A percentile compares a stretch with the other conserved stretches of the same genome.
Conservation (phyloP, 1,140 invertebrate species). For the Drepana arcuata region DNA sequence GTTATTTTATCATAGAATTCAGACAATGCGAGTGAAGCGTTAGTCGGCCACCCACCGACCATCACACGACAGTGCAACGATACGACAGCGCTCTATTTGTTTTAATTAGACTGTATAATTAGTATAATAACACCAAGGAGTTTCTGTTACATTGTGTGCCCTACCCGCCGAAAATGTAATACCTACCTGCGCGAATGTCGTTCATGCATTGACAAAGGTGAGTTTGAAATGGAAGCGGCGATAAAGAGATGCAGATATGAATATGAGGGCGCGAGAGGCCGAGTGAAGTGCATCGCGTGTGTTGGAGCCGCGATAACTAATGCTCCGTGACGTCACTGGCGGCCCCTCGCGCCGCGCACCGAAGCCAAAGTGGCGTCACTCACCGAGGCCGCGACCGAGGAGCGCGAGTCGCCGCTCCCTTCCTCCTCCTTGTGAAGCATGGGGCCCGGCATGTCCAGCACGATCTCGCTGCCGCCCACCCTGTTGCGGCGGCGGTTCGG, state of each 20-base stretch:
- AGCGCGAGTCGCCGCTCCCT: conserved; percentile 58
- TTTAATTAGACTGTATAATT: no score
- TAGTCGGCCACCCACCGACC: no score
- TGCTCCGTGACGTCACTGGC: conserved; percentile 48
- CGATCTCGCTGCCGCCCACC: conserved; percentile 79
- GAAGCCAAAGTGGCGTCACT: conserved; percentile 38
- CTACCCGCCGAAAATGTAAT: no score
- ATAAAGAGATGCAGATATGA: conserved; percentile 29
- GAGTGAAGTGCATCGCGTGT: conserved; percentile 29
- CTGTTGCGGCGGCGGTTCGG: conserved; percentile 73
- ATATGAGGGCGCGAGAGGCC: conserved; percentile 36
- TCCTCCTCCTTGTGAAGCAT: conserved; percentile 53
- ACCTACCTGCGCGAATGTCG: no score
- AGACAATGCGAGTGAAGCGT: no score
- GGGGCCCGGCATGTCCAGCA: conserved; percentile 19
- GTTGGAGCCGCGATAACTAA: conserved; percentile 24
- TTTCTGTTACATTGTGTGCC: no score
- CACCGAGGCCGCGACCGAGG: conserved; percentile 55
- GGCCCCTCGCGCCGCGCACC: conserved; percentile 34
- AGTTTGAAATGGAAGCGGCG: no score
- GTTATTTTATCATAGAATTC: no score
- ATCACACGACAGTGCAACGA: no score
- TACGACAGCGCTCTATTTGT: no score
- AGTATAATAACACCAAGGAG: no score
- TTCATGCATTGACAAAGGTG: no score